Conservation (phyloP, 2,797 vertebrate genomes). For the Melanotaenia boesemani region DNA sequence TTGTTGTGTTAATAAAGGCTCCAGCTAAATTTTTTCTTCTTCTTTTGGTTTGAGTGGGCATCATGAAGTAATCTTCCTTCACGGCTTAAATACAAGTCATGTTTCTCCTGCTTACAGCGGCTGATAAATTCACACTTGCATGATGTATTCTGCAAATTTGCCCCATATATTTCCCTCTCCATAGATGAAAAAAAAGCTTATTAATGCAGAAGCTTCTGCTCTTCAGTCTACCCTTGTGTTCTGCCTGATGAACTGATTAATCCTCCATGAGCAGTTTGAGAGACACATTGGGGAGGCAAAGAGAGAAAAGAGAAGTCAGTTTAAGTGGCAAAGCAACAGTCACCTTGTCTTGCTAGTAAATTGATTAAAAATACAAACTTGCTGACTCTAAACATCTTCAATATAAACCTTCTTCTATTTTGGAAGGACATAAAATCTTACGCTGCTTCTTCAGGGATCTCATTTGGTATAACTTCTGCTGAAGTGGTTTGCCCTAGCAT, state of each 20-base stretch:
- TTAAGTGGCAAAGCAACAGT: conserved; percentile 16
- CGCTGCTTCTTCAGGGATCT: conserved; percentile 49
- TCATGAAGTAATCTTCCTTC: background rate
- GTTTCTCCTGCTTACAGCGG: conserved; percentile 22
- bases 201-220: conserved; percentile 56
- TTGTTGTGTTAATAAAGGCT: background rate
- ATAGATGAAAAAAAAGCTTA: conserved; percentile 38
- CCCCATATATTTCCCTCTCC: conserved; percentile 46
- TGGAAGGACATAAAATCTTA: background rate
- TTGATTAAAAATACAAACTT: conserved; percentile 1
- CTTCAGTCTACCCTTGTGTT: conserved; percentile 60
- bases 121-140: conserved; percentile 39
- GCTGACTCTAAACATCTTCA: conserved; percentile 4
- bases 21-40: background rate
- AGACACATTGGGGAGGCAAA: conserved; percentile 11
- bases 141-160: conserved; percentile 40
- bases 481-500: conserved; percentile 45
- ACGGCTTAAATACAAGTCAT: conserved; percentile 21
- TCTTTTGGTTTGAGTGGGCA: background rate
- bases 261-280: conserved; percentile 36
- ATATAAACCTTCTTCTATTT: background rate
- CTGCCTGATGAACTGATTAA: conserved; percentile 68
- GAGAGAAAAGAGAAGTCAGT: conserved; percentile 15
- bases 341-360: background rate
- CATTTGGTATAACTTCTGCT: conserved; percentile 61